Conservation (phyloP, 2,113 vertebrate genomes). For the Sorex araneus region DNA sequence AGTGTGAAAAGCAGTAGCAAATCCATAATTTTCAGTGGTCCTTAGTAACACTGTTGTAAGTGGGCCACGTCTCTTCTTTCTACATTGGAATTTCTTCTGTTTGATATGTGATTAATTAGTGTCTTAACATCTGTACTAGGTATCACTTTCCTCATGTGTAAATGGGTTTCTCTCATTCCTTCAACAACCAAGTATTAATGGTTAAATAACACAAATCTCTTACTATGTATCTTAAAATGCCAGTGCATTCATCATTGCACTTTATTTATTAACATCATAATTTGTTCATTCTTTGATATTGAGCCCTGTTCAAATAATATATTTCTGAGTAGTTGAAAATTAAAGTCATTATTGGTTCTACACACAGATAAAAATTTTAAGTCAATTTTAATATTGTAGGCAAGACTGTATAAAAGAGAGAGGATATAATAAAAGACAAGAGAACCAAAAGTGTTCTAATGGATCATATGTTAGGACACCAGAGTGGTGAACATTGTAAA, state of each 20-base stretch:
- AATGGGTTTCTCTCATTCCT: neutral
- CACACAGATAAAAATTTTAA: neutral
- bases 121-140: neutral
- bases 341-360: neutral
- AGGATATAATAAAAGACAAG: neutral
- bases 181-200: neutral
- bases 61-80: neutral
- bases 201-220: neutral
- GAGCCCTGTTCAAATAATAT: neutral
- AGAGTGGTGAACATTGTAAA: neutral
- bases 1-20: neutral
- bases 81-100: neutral
- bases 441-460: neutral
- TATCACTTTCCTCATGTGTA: neutral
- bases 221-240: neutral
- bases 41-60: neutral
- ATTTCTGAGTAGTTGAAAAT: neutral
- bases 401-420: neutral
- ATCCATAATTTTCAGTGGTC: neutral
- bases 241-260: neutral
- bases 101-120: neutral
- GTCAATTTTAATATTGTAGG: neutral
- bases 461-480: neutral
- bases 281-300: neutral
- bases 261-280: neutral